Evolutionary conservation across 2,113 vertebrate species (phyloP).

Genomic region (Gambusia holbrooki): DNA sequence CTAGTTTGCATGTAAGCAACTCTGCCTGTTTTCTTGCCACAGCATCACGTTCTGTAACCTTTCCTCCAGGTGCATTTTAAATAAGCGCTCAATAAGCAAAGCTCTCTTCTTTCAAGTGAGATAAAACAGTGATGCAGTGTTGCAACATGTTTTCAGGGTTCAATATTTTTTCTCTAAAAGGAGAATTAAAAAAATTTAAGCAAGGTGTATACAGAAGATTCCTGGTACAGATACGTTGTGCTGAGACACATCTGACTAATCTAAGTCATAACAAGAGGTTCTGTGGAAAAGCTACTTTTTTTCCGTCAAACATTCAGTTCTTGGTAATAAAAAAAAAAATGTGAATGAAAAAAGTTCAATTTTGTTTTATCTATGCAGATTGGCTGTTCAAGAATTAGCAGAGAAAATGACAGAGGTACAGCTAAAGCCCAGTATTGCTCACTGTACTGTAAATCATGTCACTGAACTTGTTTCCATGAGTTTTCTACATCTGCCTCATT

Average conservation of each 20-base stretch:
- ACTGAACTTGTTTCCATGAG: too few species aligned
- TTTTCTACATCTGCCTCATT: neutral
- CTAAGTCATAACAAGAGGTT: neutral
- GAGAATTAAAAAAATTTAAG: neutral
- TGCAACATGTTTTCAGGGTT: neutral
- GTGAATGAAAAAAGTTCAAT: neutral
- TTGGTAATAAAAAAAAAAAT: too few species aligned
- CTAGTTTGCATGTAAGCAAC: slow-evolving; percentile 8
- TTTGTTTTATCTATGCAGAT: neutral
- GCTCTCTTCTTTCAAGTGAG: neutral
- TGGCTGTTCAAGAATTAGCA: too few species aligned
- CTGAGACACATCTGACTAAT: neutral
- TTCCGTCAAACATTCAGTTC: neutral
- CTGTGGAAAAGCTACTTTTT: too few species aligned
- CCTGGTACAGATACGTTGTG: neutral
- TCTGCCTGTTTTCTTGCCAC: slow-evolving; percentile 1
- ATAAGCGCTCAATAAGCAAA: neutral
- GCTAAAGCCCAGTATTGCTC: too few species aligned
- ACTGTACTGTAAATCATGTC: too few species aligned
- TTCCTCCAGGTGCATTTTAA: neutral
- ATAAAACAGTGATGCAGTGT: too few species aligned
- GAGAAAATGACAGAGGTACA: too few species aligned
- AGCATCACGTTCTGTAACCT: neutral
- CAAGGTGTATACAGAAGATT: neutral
- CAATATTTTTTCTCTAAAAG: neutral